phyloP scores from a whole-genome alignment of 2,797 vertebrate species.

The Chromobotia macracanthus region DNA sequence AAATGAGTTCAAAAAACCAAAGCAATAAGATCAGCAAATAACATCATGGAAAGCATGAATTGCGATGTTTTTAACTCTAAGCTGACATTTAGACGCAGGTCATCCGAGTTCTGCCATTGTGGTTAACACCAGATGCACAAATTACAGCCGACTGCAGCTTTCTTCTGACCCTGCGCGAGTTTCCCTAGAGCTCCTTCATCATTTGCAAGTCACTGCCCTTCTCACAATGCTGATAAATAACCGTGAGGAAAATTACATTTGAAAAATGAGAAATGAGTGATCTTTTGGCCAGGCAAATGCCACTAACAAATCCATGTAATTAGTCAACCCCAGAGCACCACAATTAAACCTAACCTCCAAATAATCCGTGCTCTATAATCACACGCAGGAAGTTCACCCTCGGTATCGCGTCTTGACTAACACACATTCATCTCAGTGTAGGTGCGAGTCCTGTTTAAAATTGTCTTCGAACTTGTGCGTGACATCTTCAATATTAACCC shows the following conservation, averaged over 20 bases:
- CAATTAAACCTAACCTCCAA: constrained; percentile 74
- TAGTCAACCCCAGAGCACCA: constrained; percentile 65
- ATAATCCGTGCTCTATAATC: constrained; percentile 65
- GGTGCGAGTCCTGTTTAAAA: neutral
- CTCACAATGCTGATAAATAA: constrained; percentile 69
- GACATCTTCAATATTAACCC: neutral
- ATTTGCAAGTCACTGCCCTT: constrained; percentile 57
- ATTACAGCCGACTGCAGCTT: constrained; percentile 28
- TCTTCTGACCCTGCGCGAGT: constrained; percentile 35
- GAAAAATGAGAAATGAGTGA: constrained; percentile 69
- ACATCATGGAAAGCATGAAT: neutral
- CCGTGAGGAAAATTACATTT: constrained; percentile 54
- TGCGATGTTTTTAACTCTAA: constrained; percentile 4
- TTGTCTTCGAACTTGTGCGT: neutral
- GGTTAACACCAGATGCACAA: constrained; percentile 33
- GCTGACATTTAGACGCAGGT: constrained; percentile 19
- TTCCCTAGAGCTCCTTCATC: constrained; percentile 49
- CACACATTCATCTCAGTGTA: neutral
- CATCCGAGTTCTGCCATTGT: neutral
- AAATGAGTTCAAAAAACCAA: neutral
- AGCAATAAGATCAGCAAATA: neutral
- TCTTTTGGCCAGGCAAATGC: constrained; percentile 73
- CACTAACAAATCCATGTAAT: constrained; percentile 71
- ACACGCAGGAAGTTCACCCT: constrained; percentile 51
- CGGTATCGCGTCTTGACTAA: constrained; percentile 20